A percentile compares a stretch with the other conserved stretches of the same genome.
phyloP scores from a whole-genome alignment of 2,888 invertebrate genomes.

The Zaprionus lineosus region DNA sequence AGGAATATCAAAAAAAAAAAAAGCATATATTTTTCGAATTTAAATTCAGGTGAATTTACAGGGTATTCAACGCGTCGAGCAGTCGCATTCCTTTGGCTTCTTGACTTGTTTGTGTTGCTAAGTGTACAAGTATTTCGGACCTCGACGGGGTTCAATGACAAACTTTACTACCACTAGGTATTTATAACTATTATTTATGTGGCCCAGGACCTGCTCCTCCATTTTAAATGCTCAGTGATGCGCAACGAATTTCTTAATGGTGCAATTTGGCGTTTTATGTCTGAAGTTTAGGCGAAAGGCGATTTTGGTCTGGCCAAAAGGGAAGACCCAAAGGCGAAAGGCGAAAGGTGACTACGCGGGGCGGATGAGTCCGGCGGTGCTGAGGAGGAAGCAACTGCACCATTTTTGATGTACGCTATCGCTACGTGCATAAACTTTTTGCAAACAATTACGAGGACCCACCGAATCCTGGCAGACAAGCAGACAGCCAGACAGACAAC shows the following conservation, averaged over 20 bases:
- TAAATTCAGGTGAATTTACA: too few relatives aligned
- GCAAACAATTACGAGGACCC: constrained; percentile 77
- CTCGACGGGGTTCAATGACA: constrained; percentile 70
- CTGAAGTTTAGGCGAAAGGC: constrained; percentile 74
- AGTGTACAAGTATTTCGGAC: constrained; percentile 54
- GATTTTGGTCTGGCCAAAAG: constrained; percentile 45
- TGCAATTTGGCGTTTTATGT: constrained; percentile 80
- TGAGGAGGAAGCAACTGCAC: constrained; percentile 24
- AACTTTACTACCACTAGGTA: constrained; percentile 77
- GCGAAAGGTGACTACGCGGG: neutral
- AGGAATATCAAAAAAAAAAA: neutral
- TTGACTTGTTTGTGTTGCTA: constrained; percentile 60
- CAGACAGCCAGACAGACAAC: constrained; percentile 42
- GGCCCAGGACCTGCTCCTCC: constrained; percentile 36
- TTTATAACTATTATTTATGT: constrained; percentile 78
- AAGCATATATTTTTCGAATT: too few relatives aligned
- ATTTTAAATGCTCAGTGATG: constrained; percentile 81
- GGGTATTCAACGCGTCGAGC: neutral
- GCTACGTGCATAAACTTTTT: constrained; percentile 77
- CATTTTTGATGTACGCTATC: constrained; percentile 70
- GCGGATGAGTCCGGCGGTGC: too few relatives aligned
- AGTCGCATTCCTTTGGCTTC: too few relatives aligned
- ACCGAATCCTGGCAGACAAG: too few relatives aligned
- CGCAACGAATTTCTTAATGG: constrained; percentile 82
- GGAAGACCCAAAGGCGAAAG: too few relatives aligned